phyloP scores from a whole-genome alignment of 2,113 vertebrate species.

The Peromyscus californicus region DNA sequence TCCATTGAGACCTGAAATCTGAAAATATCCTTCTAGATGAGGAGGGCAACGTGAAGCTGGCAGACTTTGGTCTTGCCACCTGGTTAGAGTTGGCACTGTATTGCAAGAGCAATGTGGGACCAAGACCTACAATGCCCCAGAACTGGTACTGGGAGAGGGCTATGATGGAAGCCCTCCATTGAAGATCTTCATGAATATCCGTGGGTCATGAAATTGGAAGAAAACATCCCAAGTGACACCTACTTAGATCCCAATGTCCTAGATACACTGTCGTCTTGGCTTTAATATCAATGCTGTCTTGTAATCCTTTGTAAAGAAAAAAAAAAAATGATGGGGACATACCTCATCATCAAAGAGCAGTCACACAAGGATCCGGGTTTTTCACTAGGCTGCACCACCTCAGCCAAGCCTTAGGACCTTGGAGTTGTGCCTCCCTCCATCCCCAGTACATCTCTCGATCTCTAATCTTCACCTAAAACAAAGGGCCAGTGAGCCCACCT shows the following conservation, averaged over 20 bases:
- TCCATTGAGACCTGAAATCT: neutral
- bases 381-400: no score
- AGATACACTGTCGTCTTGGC: fast-evolving
- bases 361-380: no score
- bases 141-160: neutral
- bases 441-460: neutral
- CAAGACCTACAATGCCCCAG: no score
- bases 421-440: no score
- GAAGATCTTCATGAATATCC: neutral
- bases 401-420: no score
- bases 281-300: neutral
- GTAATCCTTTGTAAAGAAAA: no score
- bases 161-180: neutral
- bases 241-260: fast-evolving
- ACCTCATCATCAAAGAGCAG: no score
- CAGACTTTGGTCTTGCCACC: neutral
- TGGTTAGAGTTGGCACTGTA: neutral
- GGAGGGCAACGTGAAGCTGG: fast-evolving
- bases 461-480: neutral
- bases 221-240: neutral
- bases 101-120: neutral
- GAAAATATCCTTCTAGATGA: neutral
- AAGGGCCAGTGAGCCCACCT: neutral
- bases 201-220: neutral
- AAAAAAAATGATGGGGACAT: no score